Base-by-base conservation (phyloP, 2,888 invertebrate genomes). In the Cacoxenus indagator region DNA sequence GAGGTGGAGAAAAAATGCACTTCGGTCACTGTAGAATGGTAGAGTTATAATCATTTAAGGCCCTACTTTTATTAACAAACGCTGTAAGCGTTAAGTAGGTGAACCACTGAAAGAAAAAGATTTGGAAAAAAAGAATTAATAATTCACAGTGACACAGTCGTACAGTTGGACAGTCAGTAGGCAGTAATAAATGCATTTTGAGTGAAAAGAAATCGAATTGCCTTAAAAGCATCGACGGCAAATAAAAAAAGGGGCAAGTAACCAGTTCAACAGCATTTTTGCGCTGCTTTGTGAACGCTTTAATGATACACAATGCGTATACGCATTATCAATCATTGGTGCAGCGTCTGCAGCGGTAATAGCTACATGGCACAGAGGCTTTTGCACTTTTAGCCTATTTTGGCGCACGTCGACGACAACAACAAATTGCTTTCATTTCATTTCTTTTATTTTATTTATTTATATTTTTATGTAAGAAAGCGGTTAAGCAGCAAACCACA, bases 251-350 rank as follows among this genome's bases (percentile, higher is more conserved):
- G 76, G 73, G 69, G 73, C 77, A 74, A 22, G 45, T 6, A 54
- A 54, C 37, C 17, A 51, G 51, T 51, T 51, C 19, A 51, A 22
- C 51, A 22, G 22, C 51, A 51, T 51, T 51, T 51, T 19, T 51
- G 17, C 19, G 51, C 8, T 22, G 51, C 51, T 51, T 51, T 51
- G 51, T 22, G 51, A 22, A 19, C 22, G 4, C 22, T 19, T 51
- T 51, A 51, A 51, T 51, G 17, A 51, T 19, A 69, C 73, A 76
- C 78, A 72, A 73, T 83, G 80, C 80, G 80, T 80, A 51, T 51
- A 51, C 51, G 51, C 51, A 51, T 22, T 51, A 51, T 51, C 22
- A 22, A 17, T 22, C 51, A 51, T 51, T 22, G 51, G 26, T 22
- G 24, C 27, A 26, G 29, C 27, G 27, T 26, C 29, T 27, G 11